A percentile compares a stretch with the other conserved stretches of the same genome.
phyloP scores from a whole-genome alignment of 2,113 vertebrate genomes.

The Vanacampus margaritifer region DNA sequence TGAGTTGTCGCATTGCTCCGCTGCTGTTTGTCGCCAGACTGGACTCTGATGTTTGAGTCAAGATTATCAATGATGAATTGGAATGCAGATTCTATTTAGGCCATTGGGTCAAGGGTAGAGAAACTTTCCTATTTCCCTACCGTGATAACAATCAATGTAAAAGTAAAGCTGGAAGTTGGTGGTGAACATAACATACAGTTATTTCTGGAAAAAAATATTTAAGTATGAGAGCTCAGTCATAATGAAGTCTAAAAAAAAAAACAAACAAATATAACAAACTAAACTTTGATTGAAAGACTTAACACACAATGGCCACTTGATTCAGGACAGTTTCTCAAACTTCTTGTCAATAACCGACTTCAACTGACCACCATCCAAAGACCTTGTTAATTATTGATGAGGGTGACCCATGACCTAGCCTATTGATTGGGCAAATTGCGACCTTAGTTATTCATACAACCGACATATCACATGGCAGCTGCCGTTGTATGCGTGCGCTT shows the following conservation, averaged over 20 bases:
- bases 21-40: conserved; percentile 54
- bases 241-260: not conserved
- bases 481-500: conserved; percentile 8
- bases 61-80: conserved; percentile 6
- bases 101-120: conserved; percentile 15
- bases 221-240: not conserved
- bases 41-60: conserved; percentile 20
- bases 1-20: conserved; percentile 32
- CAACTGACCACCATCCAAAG: not conserved
- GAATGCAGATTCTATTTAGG: conserved; percentile 1
- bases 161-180: conserved; percentile 7
- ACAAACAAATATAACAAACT: too few species aligned
- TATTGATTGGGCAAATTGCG: conserved; percentile 62
- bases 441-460: conserved; percentile 47
- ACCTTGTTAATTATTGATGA: conserved; percentile 58
- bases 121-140: conserved; percentile 7
- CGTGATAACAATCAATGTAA: conserved; percentile 25
- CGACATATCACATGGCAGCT: conserved; percentile 40
- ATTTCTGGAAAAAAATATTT: too few species aligned
- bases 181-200: conserved; percentile 7
- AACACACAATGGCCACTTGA: too few species aligned
- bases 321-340: not conserved
- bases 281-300: too few species aligned
- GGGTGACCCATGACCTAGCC: conserved; percentile 46
- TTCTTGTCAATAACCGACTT: not conserved